Evolutionary conservation across 2,888 invertebrate genomes (phyloP).

Genomic region (Nowickia ferox): DNA sequence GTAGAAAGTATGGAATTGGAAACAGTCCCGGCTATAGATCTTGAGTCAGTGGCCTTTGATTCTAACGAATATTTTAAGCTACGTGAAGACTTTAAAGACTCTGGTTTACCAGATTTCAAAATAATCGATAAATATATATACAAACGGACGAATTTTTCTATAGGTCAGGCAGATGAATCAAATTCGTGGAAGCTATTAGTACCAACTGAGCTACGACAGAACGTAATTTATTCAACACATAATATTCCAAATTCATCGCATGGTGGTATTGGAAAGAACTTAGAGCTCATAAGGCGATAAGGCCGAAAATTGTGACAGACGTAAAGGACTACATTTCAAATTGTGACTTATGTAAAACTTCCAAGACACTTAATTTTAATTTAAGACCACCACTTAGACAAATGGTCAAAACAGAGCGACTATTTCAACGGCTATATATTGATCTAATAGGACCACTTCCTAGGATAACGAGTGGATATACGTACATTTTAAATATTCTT

Average conservation of each 20-base stretch:
- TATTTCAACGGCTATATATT: neutral
- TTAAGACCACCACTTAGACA: slow-evolving; percentile 13
- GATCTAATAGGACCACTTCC: neutral
- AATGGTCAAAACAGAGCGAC: neutral
- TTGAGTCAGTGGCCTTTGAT: too few relatives aligned
- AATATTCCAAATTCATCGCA: neutral
- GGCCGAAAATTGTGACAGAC: neutral
- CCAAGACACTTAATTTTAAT: neutral
- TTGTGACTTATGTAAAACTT: neutral
- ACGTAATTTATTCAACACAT: neutral
- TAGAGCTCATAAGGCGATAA: neutral
- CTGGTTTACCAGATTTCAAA: too few relatives aligned
- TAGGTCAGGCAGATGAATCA: too few relatives aligned
- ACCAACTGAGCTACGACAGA: too few relatives aligned
- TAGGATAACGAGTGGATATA: neutral
- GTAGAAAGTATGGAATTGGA: too few relatives aligned
- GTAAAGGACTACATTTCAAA: neutral
- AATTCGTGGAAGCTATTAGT: too few relatives aligned
- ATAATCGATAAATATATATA: too few relatives aligned
- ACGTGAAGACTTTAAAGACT: too few relatives aligned
- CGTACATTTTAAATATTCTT: neutral
- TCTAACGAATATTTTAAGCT: too few relatives aligned
- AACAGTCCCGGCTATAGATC: too few relatives aligned
- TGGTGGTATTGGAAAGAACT: neutral
- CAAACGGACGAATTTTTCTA: too few relatives aligned